Evolutionary conservation across 2,797 vertebrate genomes (phyloP).

Genomic region (Oreochromis mossambicus): DNA sequence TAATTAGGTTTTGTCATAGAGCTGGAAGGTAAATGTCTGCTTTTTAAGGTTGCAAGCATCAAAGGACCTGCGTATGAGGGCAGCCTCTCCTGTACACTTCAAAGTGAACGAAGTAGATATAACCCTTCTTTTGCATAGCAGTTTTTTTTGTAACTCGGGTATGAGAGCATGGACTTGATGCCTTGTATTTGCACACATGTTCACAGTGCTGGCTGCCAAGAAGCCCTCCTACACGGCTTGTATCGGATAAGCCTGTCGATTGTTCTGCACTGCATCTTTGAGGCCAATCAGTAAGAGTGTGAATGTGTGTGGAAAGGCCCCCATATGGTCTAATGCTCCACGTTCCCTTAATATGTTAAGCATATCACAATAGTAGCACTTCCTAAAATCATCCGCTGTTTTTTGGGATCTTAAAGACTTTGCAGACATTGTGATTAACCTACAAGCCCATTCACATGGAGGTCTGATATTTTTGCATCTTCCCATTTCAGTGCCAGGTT

Average conservation of each 20-base stretch:
- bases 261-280: slow-evolving; percentile 27
- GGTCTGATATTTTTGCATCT: not conserved
- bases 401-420: not conserved
- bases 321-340: not conserved
- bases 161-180: slow-evolving; percentile 29
- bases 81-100: slow-evolving; percentile 10
- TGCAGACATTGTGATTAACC: not conserved
- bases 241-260: slow-evolving; percentile 14
- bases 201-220: slow-evolving; percentile 34
- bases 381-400: not conserved
- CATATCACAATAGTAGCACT: not conserved
- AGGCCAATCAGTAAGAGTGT: not conserved
- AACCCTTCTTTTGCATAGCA: slow-evolving; percentile 6
- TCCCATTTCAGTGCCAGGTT: not conserved
- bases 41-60: slow-evolving; percentile 43
- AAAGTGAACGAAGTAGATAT: slow-evolving; percentile 21
- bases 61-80: slow-evolving; percentile 29
- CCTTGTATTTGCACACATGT: slow-evolving; percentile 46
- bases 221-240: slow-evolving; percentile 42
- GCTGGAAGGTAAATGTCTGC: slow-evolving; percentile 38
- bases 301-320: not conserved
- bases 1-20: slow-evolving; percentile 41
- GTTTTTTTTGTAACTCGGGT: slow-evolving; percentile 7
- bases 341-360: not conserved
- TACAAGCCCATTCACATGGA: not conserved